Base-by-base conservation (phyloP, 2,113 vertebrate species). In the Neotoma lepida region DNA sequence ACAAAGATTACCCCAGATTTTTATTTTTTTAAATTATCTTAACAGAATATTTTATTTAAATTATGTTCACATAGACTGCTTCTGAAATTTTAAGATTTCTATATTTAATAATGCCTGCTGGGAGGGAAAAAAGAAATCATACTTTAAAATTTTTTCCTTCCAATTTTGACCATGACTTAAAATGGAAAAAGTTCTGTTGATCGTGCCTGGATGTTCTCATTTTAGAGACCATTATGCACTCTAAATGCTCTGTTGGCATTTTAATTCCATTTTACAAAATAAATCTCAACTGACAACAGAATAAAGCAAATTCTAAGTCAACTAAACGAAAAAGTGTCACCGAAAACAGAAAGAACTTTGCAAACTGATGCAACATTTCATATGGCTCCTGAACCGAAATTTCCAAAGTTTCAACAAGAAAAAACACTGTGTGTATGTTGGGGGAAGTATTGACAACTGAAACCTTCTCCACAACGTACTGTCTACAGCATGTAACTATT, bases 191-290 rank as follows among this genome's bases (percentile, higher is more conserved):
- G 94, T 96, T 96, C 93, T 97, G 95, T 96, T 96, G 96, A 97
- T 97, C 96, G 93, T 95, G 96, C 94, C 89, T 97, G 92, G 95
- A 95, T 96, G 95, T 97, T 97, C 97, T 97, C 94, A 20, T 96
- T 97, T 97, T 97, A 94, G 95, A 97, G 96, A 82, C 93, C 93
- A 97, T 97, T 97, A 97, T 96, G 95, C 90, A 95, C 96, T 97
- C 96, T 97, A 95, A 97, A 97, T 97, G 97, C 90, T 96, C 96
- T 97, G 96, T 97, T 97, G 96, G 97, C 96, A 97, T 97, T 97
- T 97, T 97, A 95, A 97, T 97, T 97, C 95, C 95, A 94, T 97
- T 97, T 97, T 97, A 88, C 95, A 96, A 97, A 97, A 96, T 95
- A 96, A 97, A 97, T 96, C 96, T 93, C 96, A 97, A 97, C 96